Evolutionary conservation across 2,888 invertebrate genomes (phyloP).

Genomic region (Gnatocerus cornutus): DNA sequence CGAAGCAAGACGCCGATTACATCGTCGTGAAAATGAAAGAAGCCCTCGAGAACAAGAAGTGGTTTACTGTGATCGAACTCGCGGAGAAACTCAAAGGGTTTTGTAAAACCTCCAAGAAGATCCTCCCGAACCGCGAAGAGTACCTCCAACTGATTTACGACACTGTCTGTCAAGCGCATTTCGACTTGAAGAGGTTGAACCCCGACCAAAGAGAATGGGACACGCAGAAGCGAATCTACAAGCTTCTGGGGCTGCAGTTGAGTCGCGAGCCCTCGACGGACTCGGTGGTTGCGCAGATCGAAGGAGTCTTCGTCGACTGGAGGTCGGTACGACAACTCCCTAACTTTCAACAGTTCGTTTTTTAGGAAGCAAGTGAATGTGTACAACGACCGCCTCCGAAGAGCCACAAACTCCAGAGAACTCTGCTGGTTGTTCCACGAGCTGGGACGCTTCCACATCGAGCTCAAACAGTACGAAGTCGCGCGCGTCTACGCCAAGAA

Average conservation of each 20-base stretch:
- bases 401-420: conserved; percentile 66
- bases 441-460: conserved; percentile 68
- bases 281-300: conserved; percentile 66
- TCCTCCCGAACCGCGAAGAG: conserved; percentile 68
- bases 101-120: conserved; percentile 68
- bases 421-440: conserved; percentile 72
- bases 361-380: conserved; percentile 61
- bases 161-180: too few species aligned
- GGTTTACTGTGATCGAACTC: conserved; percentile 58
- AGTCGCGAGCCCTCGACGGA: conserved; percentile 66
- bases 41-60: conserved; percentile 59
- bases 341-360: too few species aligned
- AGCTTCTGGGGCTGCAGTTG: conserved; percentile 64
- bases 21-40: conserved; percentile 65
- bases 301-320: conserved; percentile 63
- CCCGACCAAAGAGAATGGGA: conserved; percentile 57
- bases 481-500: conserved; percentile 68
- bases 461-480: conserved; percentile 69
- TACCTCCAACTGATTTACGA: conserved; percentile 69
- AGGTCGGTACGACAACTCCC: too few species aligned
- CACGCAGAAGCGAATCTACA: conserved; percentile 63
- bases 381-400: conserved; percentile 62
- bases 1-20: conserved; percentile 67
- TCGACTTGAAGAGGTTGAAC: conserved; percentile 69
- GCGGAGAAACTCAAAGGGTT: conserved; percentile 69